Evolutionary conservation across 2,888 invertebrate species (phyloP).

Genomic region (Taphrorychus bicolor): DNA sequence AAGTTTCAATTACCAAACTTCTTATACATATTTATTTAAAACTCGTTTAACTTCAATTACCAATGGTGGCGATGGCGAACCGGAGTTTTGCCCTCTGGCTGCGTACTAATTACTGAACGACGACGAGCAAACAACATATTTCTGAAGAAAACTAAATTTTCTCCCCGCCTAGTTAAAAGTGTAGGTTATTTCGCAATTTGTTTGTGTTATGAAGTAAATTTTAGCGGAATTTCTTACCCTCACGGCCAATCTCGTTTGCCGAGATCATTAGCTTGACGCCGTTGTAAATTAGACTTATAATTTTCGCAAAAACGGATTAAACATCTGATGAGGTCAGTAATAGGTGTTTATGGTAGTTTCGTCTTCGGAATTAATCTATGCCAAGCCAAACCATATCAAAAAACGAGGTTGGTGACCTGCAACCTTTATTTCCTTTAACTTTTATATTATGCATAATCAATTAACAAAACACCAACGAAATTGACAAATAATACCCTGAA

Average conservation of each 20-base stretch:
- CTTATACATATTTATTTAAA: constrained; percentile 55
- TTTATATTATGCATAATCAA: no score
- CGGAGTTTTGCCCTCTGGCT: constrained; percentile 50
- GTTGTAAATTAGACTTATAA: background rate
- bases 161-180: constrained; percentile 54
- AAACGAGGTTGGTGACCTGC: no score
- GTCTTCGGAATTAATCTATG: no score
- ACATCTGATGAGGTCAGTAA: background rate
- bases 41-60: constrained; percentile 55
- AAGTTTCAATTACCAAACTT: constrained; percentile 36
- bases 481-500: background rate
- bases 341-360: background rate
- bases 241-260: constrained; percentile 17
- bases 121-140: constrained; percentile 56
- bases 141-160: constrained; percentile 54
- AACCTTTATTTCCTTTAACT: no score
- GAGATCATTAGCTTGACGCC: constrained; percentile 21
- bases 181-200: constrained; percentile 53
- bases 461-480: background rate
- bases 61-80: constrained; percentile 50
- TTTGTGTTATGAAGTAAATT: constrained; percentile 45
- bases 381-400: no score
- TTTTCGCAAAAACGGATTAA: background rate
- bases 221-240: constrained; percentile 41
- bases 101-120: constrained; percentile 54